Conservation (phyloP, 2,113 vertebrate species). For the Hirundichthys speculiger region DNA sequence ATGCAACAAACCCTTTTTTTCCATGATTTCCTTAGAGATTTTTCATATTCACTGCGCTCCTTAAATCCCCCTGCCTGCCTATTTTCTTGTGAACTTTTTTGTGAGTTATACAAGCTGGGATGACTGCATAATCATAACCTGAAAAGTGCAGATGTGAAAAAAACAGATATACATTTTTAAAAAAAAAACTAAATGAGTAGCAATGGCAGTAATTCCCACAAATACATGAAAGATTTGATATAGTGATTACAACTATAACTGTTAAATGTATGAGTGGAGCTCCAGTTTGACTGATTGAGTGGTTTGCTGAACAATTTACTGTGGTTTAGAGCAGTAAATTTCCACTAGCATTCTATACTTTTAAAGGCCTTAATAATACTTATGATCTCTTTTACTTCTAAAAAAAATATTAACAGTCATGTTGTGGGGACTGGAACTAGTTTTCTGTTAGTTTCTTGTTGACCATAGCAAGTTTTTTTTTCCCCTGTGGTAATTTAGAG, state of each 20-base stretch:
- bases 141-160: neutral
- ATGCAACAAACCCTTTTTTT: too few relatives aligned
- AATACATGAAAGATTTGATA: neutral
- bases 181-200: neutral
- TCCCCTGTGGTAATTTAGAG: conserved; percentile 22
- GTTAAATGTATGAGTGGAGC: neutral
- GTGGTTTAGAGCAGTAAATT: conserved; percentile 12
- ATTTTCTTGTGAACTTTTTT: neutral
- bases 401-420: neutral
- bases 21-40: conserved; percentile 16
- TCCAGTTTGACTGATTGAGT: neutral
- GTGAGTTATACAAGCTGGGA: too few relatives aligned
- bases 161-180: too few relatives aligned
- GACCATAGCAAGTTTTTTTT: conserved; percentile 1
- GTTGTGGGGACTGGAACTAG: neutral
- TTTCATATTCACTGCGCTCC: conserved; percentile 11
- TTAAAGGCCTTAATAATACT: conserved; percentile 20
- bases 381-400: neutral
- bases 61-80: too few relatives aligned
- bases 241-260: neutral
- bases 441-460: neutral
- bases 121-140: too few relatives aligned
- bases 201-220: neutral
- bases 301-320: neutral
- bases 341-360: neutral